Percentiles rank a stretch among this genome's conserved stretches.
Evolutionary conservation across 2,113 vertebrate species (phyloP).

Genomic region (Opisthocomus hoazin): DNA sequence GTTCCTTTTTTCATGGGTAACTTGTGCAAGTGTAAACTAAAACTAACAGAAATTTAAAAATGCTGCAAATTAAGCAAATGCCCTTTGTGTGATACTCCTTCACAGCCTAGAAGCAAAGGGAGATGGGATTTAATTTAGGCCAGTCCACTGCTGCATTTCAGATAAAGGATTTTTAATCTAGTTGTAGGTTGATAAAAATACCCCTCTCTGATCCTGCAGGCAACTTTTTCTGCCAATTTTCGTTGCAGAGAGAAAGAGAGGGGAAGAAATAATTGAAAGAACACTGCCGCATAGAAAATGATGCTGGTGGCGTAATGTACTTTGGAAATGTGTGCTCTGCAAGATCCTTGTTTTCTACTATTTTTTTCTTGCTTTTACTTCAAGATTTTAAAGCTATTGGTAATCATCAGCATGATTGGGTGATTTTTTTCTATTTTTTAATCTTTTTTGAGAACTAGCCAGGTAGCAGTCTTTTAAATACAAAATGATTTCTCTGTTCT

Average conservation of each 20-base stretch:
- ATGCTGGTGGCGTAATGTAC: slow-evolving; percentile 25
- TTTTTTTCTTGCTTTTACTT: slow-evolving; percentile 8
- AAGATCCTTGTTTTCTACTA: slow-evolving; percentile 44
- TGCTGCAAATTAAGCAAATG: slow-evolving; percentile 11
- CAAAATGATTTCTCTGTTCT: slow-evolving; percentile 11
- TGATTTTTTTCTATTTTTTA: neutral
- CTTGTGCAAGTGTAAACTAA: neutral
- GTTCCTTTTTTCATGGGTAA: neutral
- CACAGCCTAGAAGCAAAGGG: slow-evolving; percentile 37
- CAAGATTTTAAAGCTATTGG: slow-evolving; percentile 33
- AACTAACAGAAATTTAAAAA: slow-evolving; percentile 21
- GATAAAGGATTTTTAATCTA: slow-evolving; percentile 73
- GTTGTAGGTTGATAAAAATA: slow-evolving; percentile 69
- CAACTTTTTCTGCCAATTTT: slow-evolving; percentile 72
- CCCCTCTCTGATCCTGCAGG: slow-evolving; percentile 69
- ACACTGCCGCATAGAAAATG: slow-evolving; percentile 51
- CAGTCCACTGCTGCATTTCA: slow-evolving; percentile 69
- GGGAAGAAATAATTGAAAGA: slow-evolving; percentile 68
- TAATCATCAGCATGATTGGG: slow-evolving; percentile 36
- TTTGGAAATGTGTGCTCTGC: slow-evolving; percentile 12
- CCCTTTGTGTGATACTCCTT: slow-evolving; percentile 3
- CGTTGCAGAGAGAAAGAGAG: slow-evolving; percentile 59
- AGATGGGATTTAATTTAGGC: slow-evolving; percentile 69
- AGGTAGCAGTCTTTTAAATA: slow-evolving; percentile 45
- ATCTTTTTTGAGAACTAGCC: neutral